phyloP scores from a whole-genome alignment of 2,113 vertebrate genomes.

The Lagopus muta region DNA sequence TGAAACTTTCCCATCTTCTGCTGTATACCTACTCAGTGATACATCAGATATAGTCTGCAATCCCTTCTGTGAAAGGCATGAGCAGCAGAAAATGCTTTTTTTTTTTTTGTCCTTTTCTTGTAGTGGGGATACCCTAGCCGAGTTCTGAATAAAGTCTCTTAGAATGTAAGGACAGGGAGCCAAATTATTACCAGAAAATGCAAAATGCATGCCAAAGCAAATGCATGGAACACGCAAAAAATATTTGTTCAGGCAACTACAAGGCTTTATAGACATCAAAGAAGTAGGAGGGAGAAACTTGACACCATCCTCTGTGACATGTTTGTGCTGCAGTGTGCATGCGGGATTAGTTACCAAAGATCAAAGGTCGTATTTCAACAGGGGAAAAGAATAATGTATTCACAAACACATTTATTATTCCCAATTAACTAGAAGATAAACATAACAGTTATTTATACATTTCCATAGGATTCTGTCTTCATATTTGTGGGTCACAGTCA shows the following conservation, averaged over 20 bases:
- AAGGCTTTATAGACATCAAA: background rate
- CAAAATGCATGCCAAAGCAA: background rate
- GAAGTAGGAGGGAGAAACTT: background rate
- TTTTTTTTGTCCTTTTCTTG: background rate
- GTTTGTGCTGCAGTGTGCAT: background rate
- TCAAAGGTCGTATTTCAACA: constrained; percentile 48
- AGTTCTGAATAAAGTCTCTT: background rate
- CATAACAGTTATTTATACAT: background rate
- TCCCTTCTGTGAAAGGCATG: background rate
- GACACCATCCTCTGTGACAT: background rate
- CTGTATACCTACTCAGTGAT: no score
- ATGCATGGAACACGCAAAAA: background rate
- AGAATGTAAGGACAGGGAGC: background rate
- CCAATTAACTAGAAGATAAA: constrained; percentile 22
- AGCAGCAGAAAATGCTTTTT: background rate
- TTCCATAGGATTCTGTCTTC: constrained; percentile 1
- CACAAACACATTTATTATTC: constrained; percentile 34
- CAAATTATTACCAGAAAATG: background rate
- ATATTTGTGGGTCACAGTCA: constrained; percentile 1
- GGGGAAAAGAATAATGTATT: constrained; percentile 31
- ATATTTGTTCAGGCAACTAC: background rate
- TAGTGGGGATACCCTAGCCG: background rate
- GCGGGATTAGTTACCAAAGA: background rate
- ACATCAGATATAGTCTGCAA: background rate
- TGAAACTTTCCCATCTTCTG: background rate